phyloP scores from a whole-genome alignment of 2,797 vertebrate species.

The Eremophila alpestris region DNA sequence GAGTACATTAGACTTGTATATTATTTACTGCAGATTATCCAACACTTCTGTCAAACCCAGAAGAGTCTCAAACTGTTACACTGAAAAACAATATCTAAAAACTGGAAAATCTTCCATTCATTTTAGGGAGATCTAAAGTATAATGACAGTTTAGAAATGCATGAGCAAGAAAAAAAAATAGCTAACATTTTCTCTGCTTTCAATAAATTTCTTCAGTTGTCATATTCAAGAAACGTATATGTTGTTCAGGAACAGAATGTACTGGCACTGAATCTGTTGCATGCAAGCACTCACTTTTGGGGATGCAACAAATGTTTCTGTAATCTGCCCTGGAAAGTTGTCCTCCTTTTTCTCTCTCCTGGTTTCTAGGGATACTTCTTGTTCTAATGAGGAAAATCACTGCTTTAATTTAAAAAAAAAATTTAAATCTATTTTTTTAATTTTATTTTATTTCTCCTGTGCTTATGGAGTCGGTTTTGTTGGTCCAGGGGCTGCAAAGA shows the following conservation, averaged over 20 bases:
- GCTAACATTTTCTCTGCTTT: constrained; percentile 44
- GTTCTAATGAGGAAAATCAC: not conserved
- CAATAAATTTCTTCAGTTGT: constrained; percentile 46
- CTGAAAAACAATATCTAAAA: not conserved
- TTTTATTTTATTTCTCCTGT: not conserved
- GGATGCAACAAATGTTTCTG: constrained; percentile 40
- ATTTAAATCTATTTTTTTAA: not conserved
- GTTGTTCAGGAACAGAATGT: constrained; percentile 66
- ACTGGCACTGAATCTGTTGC: constrained; percentile 36
- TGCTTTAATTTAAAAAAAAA: not conserved
- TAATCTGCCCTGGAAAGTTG: constrained; percentile 21
- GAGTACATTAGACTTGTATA: not conserved
- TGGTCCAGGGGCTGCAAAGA: not conserved
- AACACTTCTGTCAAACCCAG: not conserved
- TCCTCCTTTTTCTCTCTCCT: not conserved
- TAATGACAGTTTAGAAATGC: not conserved
- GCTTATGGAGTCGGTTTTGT: not conserved
- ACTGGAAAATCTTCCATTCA: not conserved
- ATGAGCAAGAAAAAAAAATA: not conserved
- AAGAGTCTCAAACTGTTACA: not conserved
- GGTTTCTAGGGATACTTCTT: not conserved
- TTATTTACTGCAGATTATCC: not conserved
- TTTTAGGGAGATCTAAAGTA: not conserved
- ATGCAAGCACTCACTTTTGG: constrained; percentile 25
- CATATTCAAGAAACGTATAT: constrained; percentile 48